Conservation (phyloP, 2,888 invertebrate genomes). For the Bugulina stolonifera region DNA sequence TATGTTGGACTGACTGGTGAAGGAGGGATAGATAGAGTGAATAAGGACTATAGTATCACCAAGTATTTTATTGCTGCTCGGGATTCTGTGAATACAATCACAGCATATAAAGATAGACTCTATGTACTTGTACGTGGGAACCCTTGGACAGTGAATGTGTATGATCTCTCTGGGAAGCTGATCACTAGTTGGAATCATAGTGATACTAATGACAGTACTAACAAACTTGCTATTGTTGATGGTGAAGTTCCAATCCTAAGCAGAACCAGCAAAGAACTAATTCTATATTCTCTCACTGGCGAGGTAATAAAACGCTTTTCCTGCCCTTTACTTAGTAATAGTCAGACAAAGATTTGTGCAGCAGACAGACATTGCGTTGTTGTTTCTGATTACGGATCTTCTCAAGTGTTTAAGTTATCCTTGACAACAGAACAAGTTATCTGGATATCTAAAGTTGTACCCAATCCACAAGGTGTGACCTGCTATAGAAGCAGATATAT, state of each 20-base stretch:
- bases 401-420: not conserved
- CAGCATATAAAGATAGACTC: not conserved
- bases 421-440: not conserved
- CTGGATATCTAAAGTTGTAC: not conserved
- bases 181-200: not conserved
- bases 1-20: not conserved
- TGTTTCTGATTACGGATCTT: not conserved
- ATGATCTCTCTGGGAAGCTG: not conserved
- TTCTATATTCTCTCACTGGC: not conserved
- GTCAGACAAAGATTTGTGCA: not conserved
- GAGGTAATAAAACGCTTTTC: not conserved
- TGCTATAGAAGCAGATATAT: slow-evolving; percentile 4
- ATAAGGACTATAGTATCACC: not conserved
- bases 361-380: not conserved
- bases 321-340: not conserved
- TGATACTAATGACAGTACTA: not conserved
- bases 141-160: not conserved
- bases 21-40: not conserved
- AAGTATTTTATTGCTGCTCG: not conserved
- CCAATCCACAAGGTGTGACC: not conserved
- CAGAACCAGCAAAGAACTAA: not conserved
- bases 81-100: not conserved
- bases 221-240: not conserved
- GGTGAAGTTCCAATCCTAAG: not conserved
- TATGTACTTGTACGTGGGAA: not conserved